Conservation (phyloP, 2,888 invertebrate species). For the Drosophila conformis region DNA sequence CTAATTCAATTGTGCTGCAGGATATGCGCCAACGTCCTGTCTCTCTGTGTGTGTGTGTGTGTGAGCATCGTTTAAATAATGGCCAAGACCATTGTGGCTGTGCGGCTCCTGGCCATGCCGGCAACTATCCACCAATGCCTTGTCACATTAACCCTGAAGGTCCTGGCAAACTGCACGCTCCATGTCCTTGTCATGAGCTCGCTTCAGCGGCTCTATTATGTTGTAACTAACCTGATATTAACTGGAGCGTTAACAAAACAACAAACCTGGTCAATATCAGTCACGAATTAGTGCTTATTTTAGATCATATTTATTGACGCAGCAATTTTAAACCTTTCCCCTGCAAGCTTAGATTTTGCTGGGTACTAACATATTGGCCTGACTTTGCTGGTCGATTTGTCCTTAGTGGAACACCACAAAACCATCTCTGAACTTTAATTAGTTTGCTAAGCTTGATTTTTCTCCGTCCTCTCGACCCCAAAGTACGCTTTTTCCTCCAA, state of each 20-base stretch:
- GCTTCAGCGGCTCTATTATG: neutral
- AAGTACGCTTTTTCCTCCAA: neutral
- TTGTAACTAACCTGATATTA: neutral
- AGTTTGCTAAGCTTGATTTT: slow-evolving; percentile 2
- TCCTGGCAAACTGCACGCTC: slow-evolving; percentile 31
- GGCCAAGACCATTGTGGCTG: slow-evolving; percentile 57
- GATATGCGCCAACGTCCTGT: slow-evolving; percentile 67
- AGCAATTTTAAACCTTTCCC: neutral
- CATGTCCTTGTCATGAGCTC: slow-evolving; percentile 24
- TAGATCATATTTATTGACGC: neutral
- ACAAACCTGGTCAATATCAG: neutral
- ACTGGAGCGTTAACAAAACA: neutral
- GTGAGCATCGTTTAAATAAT: slow-evolving; percentile 66
- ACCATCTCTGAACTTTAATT: slow-evolving; percentile 1
- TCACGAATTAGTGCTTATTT: neutral
- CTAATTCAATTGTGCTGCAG: slow-evolving; percentile 80
- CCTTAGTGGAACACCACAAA: too few species aligned
- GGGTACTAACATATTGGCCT: neutral
- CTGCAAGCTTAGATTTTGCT: neutral
- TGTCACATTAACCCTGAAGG: slow-evolving; percentile 58
- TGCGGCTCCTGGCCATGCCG: slow-evolving; percentile 49
- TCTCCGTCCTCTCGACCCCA: neutral
- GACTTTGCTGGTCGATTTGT: neutral
- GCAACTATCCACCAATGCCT: slow-evolving; percentile 40
- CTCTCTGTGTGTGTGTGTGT: slow-evolving; percentile 5